These are phyloP conservation scores for Columba guinea DNA, from an alignment of 2,797 vertebrate genomes.

Conservation along the genomic window DNA sequence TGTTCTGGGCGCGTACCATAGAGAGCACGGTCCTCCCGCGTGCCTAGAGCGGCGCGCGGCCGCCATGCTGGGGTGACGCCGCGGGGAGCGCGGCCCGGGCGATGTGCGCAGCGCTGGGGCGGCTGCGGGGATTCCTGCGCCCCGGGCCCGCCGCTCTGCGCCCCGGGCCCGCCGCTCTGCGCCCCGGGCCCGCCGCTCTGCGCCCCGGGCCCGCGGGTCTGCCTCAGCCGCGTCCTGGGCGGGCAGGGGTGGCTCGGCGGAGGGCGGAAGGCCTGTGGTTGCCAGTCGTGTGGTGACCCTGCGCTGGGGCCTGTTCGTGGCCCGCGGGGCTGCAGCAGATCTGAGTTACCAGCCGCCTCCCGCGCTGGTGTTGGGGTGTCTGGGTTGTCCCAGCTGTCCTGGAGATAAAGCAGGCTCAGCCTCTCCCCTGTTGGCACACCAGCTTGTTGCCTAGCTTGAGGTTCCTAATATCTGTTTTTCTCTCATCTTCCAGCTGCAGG, in stretches of 20 bases:
- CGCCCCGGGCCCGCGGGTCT: not conserved
- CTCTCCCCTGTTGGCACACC: rapidly evolving
- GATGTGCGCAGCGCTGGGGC: not conserved
- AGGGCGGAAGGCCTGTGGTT: not conserved
- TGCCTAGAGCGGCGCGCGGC: conserved; percentile 7
- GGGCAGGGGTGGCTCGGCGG: not conserved
- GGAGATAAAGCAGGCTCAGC: rapidly evolving
- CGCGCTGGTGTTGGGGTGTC: rapidly evolving
- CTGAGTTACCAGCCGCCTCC: rapidly evolving
- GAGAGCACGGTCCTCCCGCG: not conserved
- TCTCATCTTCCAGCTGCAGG: conserved; percentile 54
- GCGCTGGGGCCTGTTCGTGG: not conserved
- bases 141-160: not conserved
- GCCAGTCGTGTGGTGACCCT: rapidly evolving
- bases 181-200: no score
- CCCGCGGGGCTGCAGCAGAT: not conserved
- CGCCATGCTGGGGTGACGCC: not conserved
- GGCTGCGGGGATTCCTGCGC: not conserved
- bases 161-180: not conserved
- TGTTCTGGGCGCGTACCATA: conserved; percentile 22
- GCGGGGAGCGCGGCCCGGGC: rapidly evolving
- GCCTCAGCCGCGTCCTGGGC: not conserved
- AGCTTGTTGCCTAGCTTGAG: no score
- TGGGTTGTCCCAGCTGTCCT: rapidly evolving
- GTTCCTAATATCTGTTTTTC: not conserved